phyloP scores from a whole-genome alignment of 2,888 invertebrate genomes.

The Erannis defoliaria region DNA sequence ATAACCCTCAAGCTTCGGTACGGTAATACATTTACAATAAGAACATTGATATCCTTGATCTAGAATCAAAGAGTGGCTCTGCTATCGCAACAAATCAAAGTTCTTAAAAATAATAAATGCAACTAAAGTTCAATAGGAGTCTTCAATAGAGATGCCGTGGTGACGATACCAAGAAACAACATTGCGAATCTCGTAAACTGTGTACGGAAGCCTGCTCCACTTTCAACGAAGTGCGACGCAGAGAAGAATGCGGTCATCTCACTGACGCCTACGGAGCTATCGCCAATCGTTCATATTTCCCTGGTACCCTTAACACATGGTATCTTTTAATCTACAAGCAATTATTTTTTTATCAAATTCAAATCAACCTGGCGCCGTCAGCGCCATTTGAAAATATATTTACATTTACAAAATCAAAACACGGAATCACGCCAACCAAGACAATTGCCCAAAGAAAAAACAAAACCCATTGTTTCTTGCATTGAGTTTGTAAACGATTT shows the following conservation, averaged over 20 bases:
- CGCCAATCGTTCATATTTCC: slow-evolving; percentile 55
- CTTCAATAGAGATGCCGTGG: slow-evolving; percentile 1
- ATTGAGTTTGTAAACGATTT: slow-evolving; percentile 30
- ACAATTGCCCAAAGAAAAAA: slow-evolving; percentile 34
- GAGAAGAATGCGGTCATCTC: slow-evolving; percentile 78
- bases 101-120: slow-evolving; percentile 5
- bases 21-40: neutral
- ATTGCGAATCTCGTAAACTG: slow-evolving; percentile 65
- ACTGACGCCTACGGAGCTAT: slow-evolving; percentile 53
- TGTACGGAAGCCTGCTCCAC: slow-evolving; percentile 75
- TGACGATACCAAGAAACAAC: slow-evolving; percentile 23
- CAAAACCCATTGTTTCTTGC: slow-evolving; percentile 40
- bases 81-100: neutral
- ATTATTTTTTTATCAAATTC: no score
- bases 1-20: neutral
- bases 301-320: slow-evolving; percentile 52
- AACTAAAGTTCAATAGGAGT: neutral
- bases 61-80: neutral
- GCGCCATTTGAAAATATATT: no score
- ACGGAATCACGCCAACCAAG: slow-evolving; percentile 42
- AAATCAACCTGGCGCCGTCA: no score
- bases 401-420: no score
- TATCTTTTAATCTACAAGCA: no score
- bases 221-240: slow-evolving; percentile 66
- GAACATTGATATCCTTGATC: neutral